Percentiles rank a stretch among this genome's conserved stretches.
Evolutionary conservation across 2,797 vertebrate species (phyloP).

Genomic region (Sorex maritimensis): DNA sequence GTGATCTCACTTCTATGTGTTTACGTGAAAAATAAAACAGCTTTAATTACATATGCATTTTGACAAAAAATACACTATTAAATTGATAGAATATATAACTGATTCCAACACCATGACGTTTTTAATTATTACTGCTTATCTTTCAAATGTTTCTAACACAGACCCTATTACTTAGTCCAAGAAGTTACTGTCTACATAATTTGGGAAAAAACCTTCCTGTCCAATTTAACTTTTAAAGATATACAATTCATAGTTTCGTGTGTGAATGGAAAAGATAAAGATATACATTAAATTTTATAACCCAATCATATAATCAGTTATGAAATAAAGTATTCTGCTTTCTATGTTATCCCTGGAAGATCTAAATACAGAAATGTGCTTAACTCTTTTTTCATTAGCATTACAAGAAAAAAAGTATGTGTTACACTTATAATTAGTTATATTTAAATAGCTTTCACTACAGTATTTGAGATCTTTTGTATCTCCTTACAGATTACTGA

Average conservation of each 20-base stretch:
- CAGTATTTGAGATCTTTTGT: background rate
- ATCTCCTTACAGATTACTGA: conserved; percentile 2
- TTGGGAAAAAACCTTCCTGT: conserved; percentile 24
- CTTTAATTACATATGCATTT: too few species aligned
- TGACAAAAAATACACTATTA: too few species aligned
- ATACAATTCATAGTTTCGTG: background rate
- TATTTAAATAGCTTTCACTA: background rate
- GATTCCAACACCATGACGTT: too few species aligned
- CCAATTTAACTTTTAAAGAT: conserved; percentile 66
- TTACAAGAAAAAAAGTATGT: conserved; percentile 47
- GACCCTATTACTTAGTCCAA: background rate
- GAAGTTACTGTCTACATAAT: background rate
- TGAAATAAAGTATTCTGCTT: conserved; percentile 41
- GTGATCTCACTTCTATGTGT: too few species aligned
- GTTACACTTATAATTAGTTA: background rate
- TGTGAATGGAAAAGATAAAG: conserved; percentile 55
- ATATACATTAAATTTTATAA: conserved; percentile 15
- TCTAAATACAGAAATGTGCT: conserved; percentile 10
- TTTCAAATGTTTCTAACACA: background rate
- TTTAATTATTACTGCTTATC: too few species aligned
- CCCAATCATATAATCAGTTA: conserved; percentile 13
- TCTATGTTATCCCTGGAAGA: background rate
- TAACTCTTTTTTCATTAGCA: conserved; percentile 49
- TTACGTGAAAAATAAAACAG: too few species aligned
- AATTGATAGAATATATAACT: too few species aligned